Base-by-base conservation (phyloP, 2,888 invertebrate genomes). In the Cataglyphis livida region DNA sequence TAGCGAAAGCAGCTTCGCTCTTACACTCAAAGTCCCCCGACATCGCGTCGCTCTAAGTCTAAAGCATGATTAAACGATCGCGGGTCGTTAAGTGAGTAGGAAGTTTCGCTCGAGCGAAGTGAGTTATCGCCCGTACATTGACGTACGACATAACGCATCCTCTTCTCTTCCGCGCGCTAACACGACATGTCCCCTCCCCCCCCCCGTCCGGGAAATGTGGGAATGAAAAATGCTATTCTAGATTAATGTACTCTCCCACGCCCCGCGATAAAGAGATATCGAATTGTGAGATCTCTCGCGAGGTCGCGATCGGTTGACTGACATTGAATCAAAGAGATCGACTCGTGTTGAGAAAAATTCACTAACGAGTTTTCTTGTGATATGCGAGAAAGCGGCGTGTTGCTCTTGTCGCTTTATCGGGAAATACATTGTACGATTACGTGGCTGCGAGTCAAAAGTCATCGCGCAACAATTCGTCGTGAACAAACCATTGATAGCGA, bases 31-130 rank as follows among this genome's bases (percentile, higher is more conserved):
- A 51, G 35, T n/a, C 2, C 7, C 51, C n/a, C 51, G 51, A 51
- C 51, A 7, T n/a, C 15, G 41, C 61, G 83, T 61, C 54, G 79
- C 81, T 51, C 62, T 57, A 28, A 28, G 28, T 44, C 64, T 64
- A 32, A 59, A 64, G 78, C 78, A 81, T 44, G 65, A 78, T 65
- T 82, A 81, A 78, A 65, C 35, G 82, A 82, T 78, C 64, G 76
- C 25, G 38, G 57, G 79, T 65, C 64, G 65, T 78, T 65, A 66
- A 81, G 59, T 35, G 48, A 81, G 35, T 81, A 81, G 64, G 81
- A 81, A 66, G 81, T 35, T 66, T 18, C 66, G 54, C 62, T 81
- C 62, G 28, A 64, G 59, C 81, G 81, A 9, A 35, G 62, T 66
- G 59, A 41, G 25, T 44, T 79, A 79, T 79, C 73, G 51, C 78